Percentiles rank a stretch among this genome's conserved stretches.
Evolutionary conservation across 2,888 invertebrate genomes (phyloP).

Genomic region (Sthenelais limicola): DNA sequence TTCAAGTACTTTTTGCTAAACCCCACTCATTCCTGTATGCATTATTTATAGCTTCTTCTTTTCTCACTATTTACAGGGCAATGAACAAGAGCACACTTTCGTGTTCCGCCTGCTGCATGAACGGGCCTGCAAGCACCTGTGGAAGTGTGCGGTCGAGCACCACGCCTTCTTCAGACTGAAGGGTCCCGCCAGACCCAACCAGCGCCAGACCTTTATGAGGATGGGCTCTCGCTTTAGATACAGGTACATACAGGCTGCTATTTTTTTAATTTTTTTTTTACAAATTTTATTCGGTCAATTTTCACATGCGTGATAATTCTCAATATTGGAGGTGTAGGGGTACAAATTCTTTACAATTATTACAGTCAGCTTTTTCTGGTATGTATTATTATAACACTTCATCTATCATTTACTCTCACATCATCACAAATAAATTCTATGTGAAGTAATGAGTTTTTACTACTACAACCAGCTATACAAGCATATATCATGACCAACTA

Average conservation of each 20-base stretch:
- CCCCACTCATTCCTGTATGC: too few relatives aligned
- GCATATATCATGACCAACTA: too few relatives aligned
- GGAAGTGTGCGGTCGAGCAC: slow-evolving; percentile 99
- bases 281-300: neutral
- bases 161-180: slow-evolving; percentile 97
- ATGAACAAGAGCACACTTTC: slow-evolving; percentile 98
- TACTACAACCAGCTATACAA: too few relatives aligned
- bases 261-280: too few relatives aligned
- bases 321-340: neutral
- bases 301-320: neutral
- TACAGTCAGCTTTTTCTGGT: too few relatives aligned
- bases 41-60: too few relatives aligned
- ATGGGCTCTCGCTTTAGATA: slow-evolving; percentile 98
- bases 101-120: slow-evolving; percentile 95
- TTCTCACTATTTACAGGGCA: slow-evolving; percentile 76
- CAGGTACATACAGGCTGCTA: slow-evolving; percentile 73
- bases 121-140: slow-evolving; percentile 98
- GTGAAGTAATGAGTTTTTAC: too few relatives aligned
- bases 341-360: neutral
- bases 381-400: too few relatives aligned
- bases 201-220: slow-evolving; percentile 93
- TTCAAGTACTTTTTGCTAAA: too few relatives aligned
- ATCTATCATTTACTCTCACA: too few relatives aligned
- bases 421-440: too few relatives aligned
- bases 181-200: slow-evolving; percentile 58